A percentile compares a stretch with the other conserved stretches of the same genome.
phyloP scores from a whole-genome alignment of 2,113 vertebrate genomes.

The Ptyas mucosa region DNA sequence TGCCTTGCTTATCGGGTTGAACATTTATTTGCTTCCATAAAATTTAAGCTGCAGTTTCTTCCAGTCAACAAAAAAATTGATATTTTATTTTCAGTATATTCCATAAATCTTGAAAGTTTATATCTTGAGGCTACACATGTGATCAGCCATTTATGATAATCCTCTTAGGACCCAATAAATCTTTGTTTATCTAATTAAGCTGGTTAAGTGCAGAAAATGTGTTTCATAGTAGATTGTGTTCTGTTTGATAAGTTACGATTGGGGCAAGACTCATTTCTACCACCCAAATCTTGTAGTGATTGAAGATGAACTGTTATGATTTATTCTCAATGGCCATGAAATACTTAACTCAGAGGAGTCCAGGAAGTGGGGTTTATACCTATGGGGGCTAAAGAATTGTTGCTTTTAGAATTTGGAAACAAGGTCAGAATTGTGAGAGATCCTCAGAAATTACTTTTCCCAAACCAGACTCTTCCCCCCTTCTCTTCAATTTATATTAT shows the following conservation, averaged over 20 bases:
- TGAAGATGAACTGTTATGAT: background rate
- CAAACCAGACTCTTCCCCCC: background rate
- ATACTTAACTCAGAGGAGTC: background rate
- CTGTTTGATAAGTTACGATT: background rate
- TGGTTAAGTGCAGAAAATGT: background rate
- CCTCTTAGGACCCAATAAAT: background rate
- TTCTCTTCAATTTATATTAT: background rate
- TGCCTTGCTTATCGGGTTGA: constrained; percentile 2
- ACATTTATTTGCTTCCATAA: constrained; percentile 18
- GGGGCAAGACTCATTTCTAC: background rate
- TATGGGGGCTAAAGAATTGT: background rate
- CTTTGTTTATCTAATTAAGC: background rate
- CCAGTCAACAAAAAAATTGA: background rate
- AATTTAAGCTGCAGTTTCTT: background rate
- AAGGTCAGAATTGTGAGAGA: background rate
- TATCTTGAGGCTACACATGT: background rate
- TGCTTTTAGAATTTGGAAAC: background rate
- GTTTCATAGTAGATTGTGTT: background rate
- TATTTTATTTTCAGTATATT: background rate
- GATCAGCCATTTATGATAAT: background rate
- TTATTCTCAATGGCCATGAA: background rate
- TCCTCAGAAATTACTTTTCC: background rate
- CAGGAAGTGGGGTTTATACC: background rate
- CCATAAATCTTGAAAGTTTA: background rate
- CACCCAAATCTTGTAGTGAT: background rate